These are phyloP conservation scores for Palloptera scutellata DNA, from an alignment of 2,888 invertebrate species.

Conservation along the genomic window DNA sequence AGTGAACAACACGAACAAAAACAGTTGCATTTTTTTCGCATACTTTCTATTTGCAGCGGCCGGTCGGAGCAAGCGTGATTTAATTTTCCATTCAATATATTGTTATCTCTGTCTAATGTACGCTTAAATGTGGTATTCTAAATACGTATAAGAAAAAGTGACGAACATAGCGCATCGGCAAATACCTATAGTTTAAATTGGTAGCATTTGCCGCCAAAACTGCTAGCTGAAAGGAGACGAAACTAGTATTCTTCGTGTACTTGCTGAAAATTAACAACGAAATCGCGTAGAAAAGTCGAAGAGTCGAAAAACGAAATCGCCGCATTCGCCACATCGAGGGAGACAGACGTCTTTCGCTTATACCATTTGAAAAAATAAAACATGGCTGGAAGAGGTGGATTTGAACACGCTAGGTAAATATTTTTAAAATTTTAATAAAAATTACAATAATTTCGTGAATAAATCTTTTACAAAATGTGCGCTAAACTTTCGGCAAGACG, in stretches of 20 bases:
- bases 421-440: slow-evolving; percentile 37
- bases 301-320: slow-evolving; percentile 28
- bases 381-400: slow-evolving; percentile 90
- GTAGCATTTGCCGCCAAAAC: no score
- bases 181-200: no score
- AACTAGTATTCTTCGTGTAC: neutral
- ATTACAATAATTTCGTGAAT: slow-evolving; percentile 6
- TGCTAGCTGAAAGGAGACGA: slow-evolving; percentile 21
- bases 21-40: slow-evolving; percentile 11
- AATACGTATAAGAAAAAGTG: neutral
- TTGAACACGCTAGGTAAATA: slow-evolving; percentile 83
- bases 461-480: slow-evolving; percentile 8
- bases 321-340: slow-evolving; percentile 46
- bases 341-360: slow-evolving; percentile 42
- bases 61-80: slow-evolving; percentile 24
- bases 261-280: slow-evolving; percentile 22
- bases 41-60: slow-evolving; percentile 6
- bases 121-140: neutral
- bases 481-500: neutral
- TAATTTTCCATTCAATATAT: neutral
- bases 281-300: slow-evolving; percentile 28
- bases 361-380: slow-evolving; percentile 68
- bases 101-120: slow-evolving; percentile 13
- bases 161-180: slow-evolving; percentile 2
- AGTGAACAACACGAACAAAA: slow-evolving; percentile 3